Percentiles rank a stretch among this genome's conserved stretches.
phyloP scores from a whole-genome alignment of 2,888 invertebrate species.

The Caenorhabditis auriculariae region DNA sequence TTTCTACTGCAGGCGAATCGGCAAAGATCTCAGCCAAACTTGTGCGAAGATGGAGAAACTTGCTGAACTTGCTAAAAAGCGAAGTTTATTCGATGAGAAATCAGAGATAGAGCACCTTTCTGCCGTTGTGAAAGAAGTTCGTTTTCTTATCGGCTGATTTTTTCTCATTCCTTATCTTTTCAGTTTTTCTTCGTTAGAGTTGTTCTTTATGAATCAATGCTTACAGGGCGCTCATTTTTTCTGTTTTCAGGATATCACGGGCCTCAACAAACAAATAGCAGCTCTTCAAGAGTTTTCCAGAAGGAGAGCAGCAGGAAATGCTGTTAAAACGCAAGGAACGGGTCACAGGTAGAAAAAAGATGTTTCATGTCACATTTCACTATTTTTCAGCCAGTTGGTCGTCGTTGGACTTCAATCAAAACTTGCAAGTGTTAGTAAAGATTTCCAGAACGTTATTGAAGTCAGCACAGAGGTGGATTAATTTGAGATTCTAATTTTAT shows the following conservation, averaged over 20 bases:
- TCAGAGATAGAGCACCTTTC: slow-evolving; percentile 97
- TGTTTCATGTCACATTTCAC: not conserved
- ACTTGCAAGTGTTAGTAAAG: slow-evolving; percentile 92
- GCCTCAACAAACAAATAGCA: slow-evolving; percentile 94
- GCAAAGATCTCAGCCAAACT: slow-evolving; percentile 90
- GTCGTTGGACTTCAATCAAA: slow-evolving; percentile 83
- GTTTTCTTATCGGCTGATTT: not conserved
- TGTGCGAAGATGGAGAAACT: slow-evolving; percentile 95
- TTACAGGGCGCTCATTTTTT: too few relatives aligned
- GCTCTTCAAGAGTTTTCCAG: slow-evolving; percentile 68
- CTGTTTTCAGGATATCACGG: slow-evolving; percentile 75
- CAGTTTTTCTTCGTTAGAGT: not conserved
- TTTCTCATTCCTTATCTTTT: too few relatives aligned
- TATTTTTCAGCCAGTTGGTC: slow-evolving; percentile 76
- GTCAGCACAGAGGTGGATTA: slow-evolving; percentile 81
- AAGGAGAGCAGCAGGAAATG: slow-evolving; percentile 17
- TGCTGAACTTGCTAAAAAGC: slow-evolving; percentile 86
- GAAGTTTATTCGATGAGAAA: slow-evolving; percentile 93
- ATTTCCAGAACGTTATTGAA: slow-evolving; percentile 95
- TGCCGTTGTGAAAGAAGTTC: slow-evolving; percentile 84
- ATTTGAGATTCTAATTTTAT: not conserved
- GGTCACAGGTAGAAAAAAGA: slow-evolving; percentile 23
- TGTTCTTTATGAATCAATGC: not conserved
- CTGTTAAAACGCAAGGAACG: slow-evolving; percentile 23
- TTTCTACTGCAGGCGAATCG: slow-evolving; percentile 80